Percentiles rank a stretch among this genome's conserved stretches.
phyloP scores from a whole-genome alignment of 2,888 invertebrate genomes.

The Sphecodes monilicornis region DNA sequence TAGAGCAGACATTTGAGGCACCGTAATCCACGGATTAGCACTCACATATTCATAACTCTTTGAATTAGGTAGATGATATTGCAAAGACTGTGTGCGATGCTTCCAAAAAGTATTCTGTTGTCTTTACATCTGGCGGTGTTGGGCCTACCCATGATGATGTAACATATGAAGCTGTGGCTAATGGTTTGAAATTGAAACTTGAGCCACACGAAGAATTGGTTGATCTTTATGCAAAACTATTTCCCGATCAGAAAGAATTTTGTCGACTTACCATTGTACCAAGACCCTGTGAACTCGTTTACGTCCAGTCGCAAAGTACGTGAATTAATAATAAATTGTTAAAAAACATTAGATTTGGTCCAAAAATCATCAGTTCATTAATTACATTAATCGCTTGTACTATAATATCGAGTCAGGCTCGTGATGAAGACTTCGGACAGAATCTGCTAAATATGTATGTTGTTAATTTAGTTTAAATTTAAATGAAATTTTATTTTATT shows the following conservation, averaged over 20 bases:
- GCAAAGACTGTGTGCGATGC: slow-evolving; percentile 85
- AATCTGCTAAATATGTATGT: too few relatives aligned
- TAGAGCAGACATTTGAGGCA: too few relatives aligned
- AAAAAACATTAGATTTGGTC: background rate
- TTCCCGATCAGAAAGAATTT: slow-evolving; percentile 67
- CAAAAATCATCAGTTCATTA: background rate
- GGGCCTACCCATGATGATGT: slow-evolving; percentile 90
- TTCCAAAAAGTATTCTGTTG: slow-evolving; percentile 85
- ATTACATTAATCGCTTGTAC: background rate
- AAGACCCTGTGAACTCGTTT: slow-evolving; percentile 74
- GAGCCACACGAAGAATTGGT: slow-evolving; percentile 78
- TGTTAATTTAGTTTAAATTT: background rate
- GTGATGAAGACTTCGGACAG: too few relatives aligned
- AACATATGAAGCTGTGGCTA: slow-evolving; percentile 87
- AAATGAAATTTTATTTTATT: background rate
- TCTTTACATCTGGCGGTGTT: slow-evolving; percentile 88
- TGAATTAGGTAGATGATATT: slow-evolving; percentile 85
- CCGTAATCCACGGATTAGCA: background rate
- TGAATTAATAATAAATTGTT: slow-evolving; percentile 18
- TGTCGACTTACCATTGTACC: slow-evolving; percentile 76
- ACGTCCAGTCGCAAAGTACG: slow-evolving; percentile 65
- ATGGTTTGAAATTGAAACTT: slow-evolving; percentile 81
- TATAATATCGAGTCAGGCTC: too few relatives aligned
- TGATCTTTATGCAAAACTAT: slow-evolving; percentile 70
- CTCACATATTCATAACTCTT: background rate